Base-by-base conservation (phyloP, 2,113 vertebrate genomes). In the Euleptes europaea region DNA sequence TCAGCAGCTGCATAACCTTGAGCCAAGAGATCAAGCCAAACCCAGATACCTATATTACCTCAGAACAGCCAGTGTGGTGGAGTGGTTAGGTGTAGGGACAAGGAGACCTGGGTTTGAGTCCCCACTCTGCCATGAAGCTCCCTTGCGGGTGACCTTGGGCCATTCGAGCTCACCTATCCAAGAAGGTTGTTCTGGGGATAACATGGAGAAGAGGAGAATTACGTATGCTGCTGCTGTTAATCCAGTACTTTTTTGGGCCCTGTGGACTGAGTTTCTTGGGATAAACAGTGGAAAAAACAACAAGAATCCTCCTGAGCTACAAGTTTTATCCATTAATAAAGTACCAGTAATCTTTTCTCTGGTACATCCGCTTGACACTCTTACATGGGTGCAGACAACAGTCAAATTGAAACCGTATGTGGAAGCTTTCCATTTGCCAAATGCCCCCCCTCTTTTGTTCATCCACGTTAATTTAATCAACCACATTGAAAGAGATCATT, bases 381-480 rank as follows among this genome's bases (percentile, higher is more conserved):
- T 78, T 84, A 67, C 83, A 38, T 8, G 71, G 76, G 66, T 33
- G 15, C 88, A 78, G 66, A 28, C 73, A 42, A 72, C 23, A 44
- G 31, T 60, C 84, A 85, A 69, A 49, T 33, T 0, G 7, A 85
- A 76, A n/a, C 49, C 26, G 7, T 67, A 3, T 11, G 26, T 38
- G 42, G 1, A 26, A 69, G 14, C 23, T 38, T 73, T 77, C 78
- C 51, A 54, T 76, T 82, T 77, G 21, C 81, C 88, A 81, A 77
- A 71, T 82, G 10, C 15, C 49, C 86, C 54, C 6, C 54, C 6
- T 63, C 12, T 26, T 42, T 84, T 21, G 66, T 40, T 40, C 38
- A 63, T 40, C 82, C 71, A 78, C 54, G 70, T 76, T 86, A 79
- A 85, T 60, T 38, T 57, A 6, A 78, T 4, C 86, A 73, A 79